These are phyloP conservation scores for Drosophila pseudoananassae DNA, from an alignment of 1,140 invertebrate species.

Conservation along the genomic window DNA sequence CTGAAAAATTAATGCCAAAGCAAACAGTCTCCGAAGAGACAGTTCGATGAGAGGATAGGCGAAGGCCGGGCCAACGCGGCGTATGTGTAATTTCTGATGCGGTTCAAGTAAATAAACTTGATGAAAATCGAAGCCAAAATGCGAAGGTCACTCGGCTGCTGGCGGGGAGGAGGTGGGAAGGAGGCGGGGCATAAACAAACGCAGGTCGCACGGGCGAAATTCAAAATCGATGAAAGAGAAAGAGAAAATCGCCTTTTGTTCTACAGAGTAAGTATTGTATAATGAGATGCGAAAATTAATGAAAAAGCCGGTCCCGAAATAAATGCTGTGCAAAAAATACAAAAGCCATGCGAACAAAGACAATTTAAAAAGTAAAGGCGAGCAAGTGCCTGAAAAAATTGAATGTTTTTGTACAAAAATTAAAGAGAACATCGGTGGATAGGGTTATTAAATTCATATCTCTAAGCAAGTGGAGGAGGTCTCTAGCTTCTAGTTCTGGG, in stretches of 20 bases:
- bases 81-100: slow-evolving; percentile 66
- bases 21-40: not conserved
- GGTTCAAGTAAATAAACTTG: slow-evolving; percentile 74
- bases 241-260: slow-evolving; percentile 30
- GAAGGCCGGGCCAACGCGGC: slow-evolving; percentile 53
- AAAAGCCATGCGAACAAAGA: slow-evolving; percentile 46
- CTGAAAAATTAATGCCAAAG: slow-evolving; percentile 42
- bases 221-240: slow-evolving; percentile 59
- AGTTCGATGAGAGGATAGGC: not conserved
- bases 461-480: too few relatives aligned
- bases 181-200: slow-evolving; percentile 32
- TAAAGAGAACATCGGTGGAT: not conserved
- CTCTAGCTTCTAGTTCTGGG: too few relatives aligned
- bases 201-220: slow-evolving; percentile 23
- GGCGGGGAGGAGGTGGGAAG: not conserved
- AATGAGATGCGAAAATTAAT: slow-evolving; percentile 70
- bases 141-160: slow-evolving; percentile 47
- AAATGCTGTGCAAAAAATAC: slow-evolving; percentile 38
- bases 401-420: slow-evolving; percentile 10
- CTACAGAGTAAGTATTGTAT: slow-evolving; percentile 34
- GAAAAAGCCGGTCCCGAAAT: slow-evolving; percentile 48
- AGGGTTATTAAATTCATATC: too few relatives aligned
- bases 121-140: slow-evolving; percentile 52
- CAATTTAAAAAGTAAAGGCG: slow-evolving; percentile 52
- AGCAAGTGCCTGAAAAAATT: slow-evolving; percentile 31